Percentiles rank a stretch among this genome's conserved stretches.
phyloP scores from a whole-genome alignment of 2,888 invertebrate species.

The Ormyrus rosae region DNA sequence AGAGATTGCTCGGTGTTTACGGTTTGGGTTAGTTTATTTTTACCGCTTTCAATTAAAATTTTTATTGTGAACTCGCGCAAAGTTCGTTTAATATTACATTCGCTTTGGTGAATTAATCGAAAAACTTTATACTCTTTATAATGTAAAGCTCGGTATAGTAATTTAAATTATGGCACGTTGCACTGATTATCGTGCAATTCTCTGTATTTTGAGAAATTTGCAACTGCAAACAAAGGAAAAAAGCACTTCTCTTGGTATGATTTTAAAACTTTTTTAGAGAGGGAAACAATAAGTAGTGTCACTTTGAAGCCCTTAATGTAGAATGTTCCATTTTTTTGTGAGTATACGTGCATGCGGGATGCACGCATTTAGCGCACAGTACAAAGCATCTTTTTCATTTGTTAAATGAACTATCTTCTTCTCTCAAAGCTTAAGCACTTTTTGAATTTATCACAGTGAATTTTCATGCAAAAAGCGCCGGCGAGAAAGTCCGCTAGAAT shows the following conservation, averaged over 20 bases:
- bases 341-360: slow-evolving; percentile 17
- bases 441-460: slow-evolving; percentile 42
- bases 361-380: slow-evolving; percentile 11
- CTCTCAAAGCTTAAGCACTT: slow-evolving; percentile 36
- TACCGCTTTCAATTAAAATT: too few relatives aligned
- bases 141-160: too few relatives aligned
- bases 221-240: neutral
- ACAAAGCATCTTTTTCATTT: slow-evolving; percentile 43
- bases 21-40: too few relatives aligned
- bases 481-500: slow-evolving; percentile 38
- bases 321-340: slow-evolving; percentile 34
- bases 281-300: slow-evolving; percentile 38
- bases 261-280: slow-evolving; percentile 37
- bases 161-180: too few relatives aligned
- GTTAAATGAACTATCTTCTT: slow-evolving; percentile 36
- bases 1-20: too few relatives aligned
- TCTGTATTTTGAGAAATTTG: too few relatives aligned
- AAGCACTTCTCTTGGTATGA: slow-evolving; percentile 6
- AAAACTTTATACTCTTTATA: too few relatives aligned
- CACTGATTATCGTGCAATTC: too few relatives aligned
- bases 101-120: too few relatives aligned
- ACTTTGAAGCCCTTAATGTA: slow-evolving; percentile 39
- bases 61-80: too few relatives aligned
- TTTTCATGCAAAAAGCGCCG: slow-evolving; percentile 14
- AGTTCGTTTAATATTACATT: too few relatives aligned